A percentile compares a stretch with the other conserved stretches of the same genome.
Evolutionary conservation across 2,797 vertebrate species (phyloP).

Genomic region (Sebastes minor): DNA sequence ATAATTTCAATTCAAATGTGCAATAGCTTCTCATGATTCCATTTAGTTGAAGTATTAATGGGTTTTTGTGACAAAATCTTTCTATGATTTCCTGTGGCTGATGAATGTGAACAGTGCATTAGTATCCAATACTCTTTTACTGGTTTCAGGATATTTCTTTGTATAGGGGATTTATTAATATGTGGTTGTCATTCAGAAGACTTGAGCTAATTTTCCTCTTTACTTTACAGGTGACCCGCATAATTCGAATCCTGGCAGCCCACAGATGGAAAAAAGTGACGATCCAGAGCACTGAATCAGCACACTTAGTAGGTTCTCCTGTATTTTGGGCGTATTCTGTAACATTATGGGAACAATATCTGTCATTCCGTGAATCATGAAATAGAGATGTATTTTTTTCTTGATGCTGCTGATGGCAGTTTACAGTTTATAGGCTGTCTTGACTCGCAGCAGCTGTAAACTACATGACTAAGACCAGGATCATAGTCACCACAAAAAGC

Average conservation of each 20-base stretch:
- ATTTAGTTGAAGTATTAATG: slow-evolving; percentile 6
- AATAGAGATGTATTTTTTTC: slow-evolving; percentile 3
- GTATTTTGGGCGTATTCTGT: not conserved
- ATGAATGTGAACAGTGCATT: not conserved
- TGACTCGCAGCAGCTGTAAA: not conserved
- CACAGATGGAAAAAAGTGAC: slow-evolving; percentile 6
- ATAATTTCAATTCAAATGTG: slow-evolving; percentile 10
- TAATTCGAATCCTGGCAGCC: slow-evolving; percentile 12
- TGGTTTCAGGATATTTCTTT: not conserved
- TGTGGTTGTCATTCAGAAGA: not conserved
- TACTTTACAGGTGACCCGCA: slow-evolving; percentile 51
- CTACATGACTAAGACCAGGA: not conserved
- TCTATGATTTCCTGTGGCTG: not conserved
- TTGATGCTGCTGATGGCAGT: not conserved
- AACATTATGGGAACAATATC: not conserved
- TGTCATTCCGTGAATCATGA: slow-evolving; percentile 10
- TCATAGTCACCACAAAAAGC: not conserved
- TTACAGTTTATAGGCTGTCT: not conserved
- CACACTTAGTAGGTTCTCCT: not conserved
- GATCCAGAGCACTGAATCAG: slow-evolving; percentile 25
- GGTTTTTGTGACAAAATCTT: not conserved
- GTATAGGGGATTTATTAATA: not conserved
- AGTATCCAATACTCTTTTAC: not conserved
- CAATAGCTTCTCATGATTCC: not conserved
- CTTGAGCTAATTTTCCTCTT: slow-evolving; percentile 11